Evolutionary conservation across 2,797 vertebrate species (phyloP).

Genomic region (Chrosomus eos): DNA sequence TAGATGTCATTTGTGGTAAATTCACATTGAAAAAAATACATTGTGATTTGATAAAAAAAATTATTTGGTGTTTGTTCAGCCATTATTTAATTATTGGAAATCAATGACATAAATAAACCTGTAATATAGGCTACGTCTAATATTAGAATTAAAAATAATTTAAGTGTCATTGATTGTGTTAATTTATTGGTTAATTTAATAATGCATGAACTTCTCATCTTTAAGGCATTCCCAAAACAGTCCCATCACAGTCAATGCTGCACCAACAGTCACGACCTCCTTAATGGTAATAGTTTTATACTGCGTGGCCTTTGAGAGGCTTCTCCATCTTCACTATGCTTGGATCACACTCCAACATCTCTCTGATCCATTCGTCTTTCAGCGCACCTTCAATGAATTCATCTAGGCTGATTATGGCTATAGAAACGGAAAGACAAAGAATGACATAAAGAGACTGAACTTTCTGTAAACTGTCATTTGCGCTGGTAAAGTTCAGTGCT

Average conservation of each 20-base stretch:
- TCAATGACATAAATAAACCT: neutral
- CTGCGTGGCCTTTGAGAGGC: conserved; percentile 56
- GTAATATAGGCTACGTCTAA: neutral
- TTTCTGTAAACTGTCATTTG: neutral
- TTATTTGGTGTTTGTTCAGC: neutral
- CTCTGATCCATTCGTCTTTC: conserved; percentile 78
- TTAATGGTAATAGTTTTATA: conserved; percentile 43
- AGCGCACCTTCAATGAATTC: conserved; percentile 79
- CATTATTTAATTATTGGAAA: neutral
- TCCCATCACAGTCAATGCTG: neutral
- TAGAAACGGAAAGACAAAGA: conserved; percentile 28
- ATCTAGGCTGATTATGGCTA: conserved; percentile 77
- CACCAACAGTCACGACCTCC: neutral
- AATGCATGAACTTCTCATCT: neutral
- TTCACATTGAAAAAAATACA: neutral
- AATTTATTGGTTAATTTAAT: neutral
- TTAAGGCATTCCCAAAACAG: neutral
- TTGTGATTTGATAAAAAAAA: neutral
- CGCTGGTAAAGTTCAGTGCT: neutral
- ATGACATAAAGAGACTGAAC: neutral
- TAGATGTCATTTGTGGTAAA: neutral
- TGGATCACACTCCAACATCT: conserved; percentile 82
- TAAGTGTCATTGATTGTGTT: neutral
- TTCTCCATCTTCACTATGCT: conserved; percentile 74
- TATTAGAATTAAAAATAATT: neutral